phyloP scores from a whole-genome alignment of 2,888 invertebrate species.

The Suillia variegata region DNA sequence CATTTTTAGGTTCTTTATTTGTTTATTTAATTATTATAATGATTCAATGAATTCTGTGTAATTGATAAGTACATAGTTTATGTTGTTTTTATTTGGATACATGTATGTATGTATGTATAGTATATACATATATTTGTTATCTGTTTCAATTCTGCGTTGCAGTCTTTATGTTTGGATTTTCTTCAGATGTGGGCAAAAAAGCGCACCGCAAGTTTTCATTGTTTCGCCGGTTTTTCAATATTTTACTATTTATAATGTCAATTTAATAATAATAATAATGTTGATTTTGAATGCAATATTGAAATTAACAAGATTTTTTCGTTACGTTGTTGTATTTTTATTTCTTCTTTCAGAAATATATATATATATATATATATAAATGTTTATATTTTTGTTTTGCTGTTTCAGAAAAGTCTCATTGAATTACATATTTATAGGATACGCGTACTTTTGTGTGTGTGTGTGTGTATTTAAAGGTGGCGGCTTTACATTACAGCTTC shows the following conservation, averaged over 20 bases:
- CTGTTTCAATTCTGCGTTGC: slow-evolving; percentile 26
- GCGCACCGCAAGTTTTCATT: neutral
- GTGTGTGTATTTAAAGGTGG: too few relatives aligned
- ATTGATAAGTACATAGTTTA: neutral
- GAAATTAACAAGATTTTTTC: neutral
- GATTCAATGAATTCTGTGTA: neutral
- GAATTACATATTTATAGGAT: slow-evolving; percentile 12
- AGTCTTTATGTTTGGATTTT: slow-evolving; percentile 23
- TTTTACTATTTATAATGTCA: too few relatives aligned
- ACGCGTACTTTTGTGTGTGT: too few relatives aligned
- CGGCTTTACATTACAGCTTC: too few relatives aligned
- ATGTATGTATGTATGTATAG: too few relatives aligned
- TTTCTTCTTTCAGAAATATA: too few relatives aligned
- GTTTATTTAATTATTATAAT: neutral
- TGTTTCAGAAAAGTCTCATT: slow-evolving; percentile 8
- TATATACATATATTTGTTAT: too few relatives aligned
- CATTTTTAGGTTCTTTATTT: neutral
- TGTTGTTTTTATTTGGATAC: neutral
- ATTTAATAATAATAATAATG: neutral
- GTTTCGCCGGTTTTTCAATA: too few relatives aligned
- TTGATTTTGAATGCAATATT: neutral
- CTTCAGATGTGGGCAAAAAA: neutral
- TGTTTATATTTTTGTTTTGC: neutral
- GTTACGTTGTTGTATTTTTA: neutral
- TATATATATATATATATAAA: too few relatives aligned